Percentiles rank a stretch among this genome's conserved stretches.
phyloP scores from a whole-genome alignment of 1,140 invertebrate species.

The Rhagoletis zephyria region DNA sequence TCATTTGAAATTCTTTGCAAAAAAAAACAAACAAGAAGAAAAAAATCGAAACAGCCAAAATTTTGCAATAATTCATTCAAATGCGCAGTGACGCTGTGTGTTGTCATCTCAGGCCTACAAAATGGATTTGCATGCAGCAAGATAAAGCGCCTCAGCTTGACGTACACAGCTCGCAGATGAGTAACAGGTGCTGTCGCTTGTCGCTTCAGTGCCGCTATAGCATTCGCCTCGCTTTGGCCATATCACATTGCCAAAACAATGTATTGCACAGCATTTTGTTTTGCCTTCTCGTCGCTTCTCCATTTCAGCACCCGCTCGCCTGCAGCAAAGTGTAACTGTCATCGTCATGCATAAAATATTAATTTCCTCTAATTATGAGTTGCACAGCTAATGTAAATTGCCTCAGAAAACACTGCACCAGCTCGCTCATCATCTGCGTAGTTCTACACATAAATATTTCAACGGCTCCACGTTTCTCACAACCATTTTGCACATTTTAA shows the following conservation, averaged over 20 bases:
- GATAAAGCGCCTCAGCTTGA: background rate
- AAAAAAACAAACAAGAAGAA: background rate
- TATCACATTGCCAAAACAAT: slow-evolving; percentile 11
- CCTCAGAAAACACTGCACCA: background rate
- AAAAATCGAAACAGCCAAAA: background rate
- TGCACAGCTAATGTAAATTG: slow-evolving; percentile 29
- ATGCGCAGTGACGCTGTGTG: background rate
- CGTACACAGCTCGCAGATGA: background rate
- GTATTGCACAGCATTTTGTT: background rate
- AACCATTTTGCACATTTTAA: background rate
- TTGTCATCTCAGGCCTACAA: background rate
- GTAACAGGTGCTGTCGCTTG: slow-evolving; percentile 4
- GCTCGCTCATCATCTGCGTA: background rate
- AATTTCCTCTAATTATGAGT: slow-evolving; percentile 62
- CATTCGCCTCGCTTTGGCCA: background rate
- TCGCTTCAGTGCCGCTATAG: slow-evolving; percentile 5
- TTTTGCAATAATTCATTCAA: slow-evolving; percentile 46
- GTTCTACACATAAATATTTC: background rate
- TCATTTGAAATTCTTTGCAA: slow-evolving; percentile 28
- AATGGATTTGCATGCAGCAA: background rate
- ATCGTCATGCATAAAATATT: slow-evolving; percentile 56
- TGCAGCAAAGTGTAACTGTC: slow-evolving; percentile 57
- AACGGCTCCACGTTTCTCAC: background rate
- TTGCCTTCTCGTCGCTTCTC: background rate
- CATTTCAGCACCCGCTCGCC: background rate